Conservation (phyloP, 2,113 vertebrate genomes). For the Gobiocypris rarus region DNA sequence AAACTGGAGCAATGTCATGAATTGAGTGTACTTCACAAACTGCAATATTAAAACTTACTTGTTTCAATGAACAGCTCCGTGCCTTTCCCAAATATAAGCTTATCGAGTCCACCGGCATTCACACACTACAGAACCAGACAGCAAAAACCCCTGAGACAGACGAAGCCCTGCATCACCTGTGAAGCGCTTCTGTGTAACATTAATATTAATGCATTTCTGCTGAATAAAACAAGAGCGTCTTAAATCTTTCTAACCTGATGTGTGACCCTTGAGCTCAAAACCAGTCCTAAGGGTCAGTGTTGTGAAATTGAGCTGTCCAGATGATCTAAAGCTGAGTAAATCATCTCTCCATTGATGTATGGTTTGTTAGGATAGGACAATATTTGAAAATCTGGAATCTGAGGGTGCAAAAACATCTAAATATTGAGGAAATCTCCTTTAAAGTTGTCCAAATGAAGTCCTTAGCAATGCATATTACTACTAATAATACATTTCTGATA, state of each 20-base stretch:
- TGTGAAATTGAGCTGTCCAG: too few species aligned
- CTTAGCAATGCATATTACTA: too few species aligned
- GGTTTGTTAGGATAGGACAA: too few species aligned
- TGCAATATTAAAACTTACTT: slow-evolving; percentile 37
- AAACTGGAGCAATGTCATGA: neutral
- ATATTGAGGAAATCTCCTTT: too few species aligned
- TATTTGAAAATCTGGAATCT: too few species aligned
- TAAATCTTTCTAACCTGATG: neutral
- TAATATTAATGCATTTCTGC: neutral
- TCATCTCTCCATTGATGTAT: too few species aligned
- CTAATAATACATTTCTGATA: too few species aligned
- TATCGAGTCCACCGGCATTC: neutral
- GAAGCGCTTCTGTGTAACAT: neutral
- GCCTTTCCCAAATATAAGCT: slow-evolving; percentile 44
- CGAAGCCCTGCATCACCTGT: neutral
- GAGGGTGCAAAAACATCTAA: too few species aligned
- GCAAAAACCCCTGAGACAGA: slow-evolving; percentile 9
- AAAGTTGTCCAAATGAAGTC: too few species aligned
- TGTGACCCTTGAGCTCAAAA: too few species aligned
- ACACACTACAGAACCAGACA: slow-evolving; percentile 39
- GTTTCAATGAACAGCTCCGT: slow-evolving; percentile 31
- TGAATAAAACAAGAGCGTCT: neutral
- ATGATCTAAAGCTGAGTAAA: too few species aligned
- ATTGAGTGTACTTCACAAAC: neutral
- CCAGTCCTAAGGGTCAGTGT: too few species aligned